Percentiles rank a stretch among this genome's conserved stretches.
These are phyloP conservation scores for Salpingus planirostris DNA, from an alignment of 2,888 invertebrate genomes.

Conservation along the genomic window DNA sequence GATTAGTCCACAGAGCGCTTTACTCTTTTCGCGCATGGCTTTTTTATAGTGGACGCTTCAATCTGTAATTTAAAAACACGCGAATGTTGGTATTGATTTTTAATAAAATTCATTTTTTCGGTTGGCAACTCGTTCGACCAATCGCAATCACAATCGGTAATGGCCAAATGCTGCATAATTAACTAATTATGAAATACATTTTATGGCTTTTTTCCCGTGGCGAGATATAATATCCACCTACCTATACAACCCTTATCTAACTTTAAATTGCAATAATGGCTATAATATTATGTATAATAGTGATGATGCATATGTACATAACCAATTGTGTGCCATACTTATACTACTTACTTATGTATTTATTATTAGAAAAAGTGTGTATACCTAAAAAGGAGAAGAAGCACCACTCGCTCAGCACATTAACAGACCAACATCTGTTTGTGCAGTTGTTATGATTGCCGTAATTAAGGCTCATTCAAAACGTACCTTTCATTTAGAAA, in stretches of 20 bases:
- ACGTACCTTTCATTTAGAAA: constrained; percentile 14
- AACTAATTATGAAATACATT: constrained; percentile 42
- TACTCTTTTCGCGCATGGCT: constrained; percentile 44
- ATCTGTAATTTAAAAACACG: constrained; percentile 44
- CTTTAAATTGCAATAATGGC: no score
- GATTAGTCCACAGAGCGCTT: constrained; percentile 42
- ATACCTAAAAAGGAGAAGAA: no score
- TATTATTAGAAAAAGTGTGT: no score
- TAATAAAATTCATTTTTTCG: constrained; percentile 45
- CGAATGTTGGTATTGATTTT: constrained; percentile 44
- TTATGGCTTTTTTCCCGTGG: constrained; percentile 30
- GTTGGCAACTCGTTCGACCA: constrained; percentile 41
- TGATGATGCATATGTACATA: no score
- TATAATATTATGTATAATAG: no score
- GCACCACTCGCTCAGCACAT: no score
- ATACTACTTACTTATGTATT: no score
- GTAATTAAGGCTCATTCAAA: constrained; percentile 22
- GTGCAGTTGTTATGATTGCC: no score
- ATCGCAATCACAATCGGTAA: constrained; percentile 40
- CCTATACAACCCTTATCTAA: no score
- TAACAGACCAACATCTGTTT: no score
- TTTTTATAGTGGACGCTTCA: constrained; percentile 42
- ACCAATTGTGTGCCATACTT: no score
- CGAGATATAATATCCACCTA: no score
- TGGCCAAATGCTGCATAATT: constrained; percentile 42